These are phyloP conservation scores for Coronaproctus castanopsis DNA, from an alignment of 2,888 invertebrate species.

Conservation along the genomic window DNA sequence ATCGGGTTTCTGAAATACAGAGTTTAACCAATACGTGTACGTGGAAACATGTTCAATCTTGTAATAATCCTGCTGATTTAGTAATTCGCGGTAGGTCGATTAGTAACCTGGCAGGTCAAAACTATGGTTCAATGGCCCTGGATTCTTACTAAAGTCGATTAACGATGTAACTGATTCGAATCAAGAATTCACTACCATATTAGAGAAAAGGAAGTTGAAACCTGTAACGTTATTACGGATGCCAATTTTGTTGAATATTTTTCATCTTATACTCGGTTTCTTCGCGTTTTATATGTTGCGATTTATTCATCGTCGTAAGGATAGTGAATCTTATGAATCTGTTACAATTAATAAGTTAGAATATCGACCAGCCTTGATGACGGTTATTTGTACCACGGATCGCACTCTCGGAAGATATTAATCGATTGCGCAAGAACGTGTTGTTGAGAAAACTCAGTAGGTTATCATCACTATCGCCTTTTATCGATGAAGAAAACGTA, in stretches of 20 bases:
- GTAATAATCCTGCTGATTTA: background rate
- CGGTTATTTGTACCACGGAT: too few species aligned
- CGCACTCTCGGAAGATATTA: too few species aligned
- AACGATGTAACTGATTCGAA: background rate
- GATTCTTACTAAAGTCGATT: background rate
- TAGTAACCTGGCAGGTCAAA: background rate
- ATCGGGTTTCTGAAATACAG: constrained; percentile 1
- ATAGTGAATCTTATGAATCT: background rate
- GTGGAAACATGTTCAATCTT: background rate
- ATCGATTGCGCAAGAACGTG: background rate
- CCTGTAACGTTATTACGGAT: background rate
- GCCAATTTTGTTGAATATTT: background rate
- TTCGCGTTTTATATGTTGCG: background rate
- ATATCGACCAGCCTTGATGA: too few species aligned
- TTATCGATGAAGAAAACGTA: constrained; percentile 13
- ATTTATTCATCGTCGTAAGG: background rate
- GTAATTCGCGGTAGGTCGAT: constrained; percentile 1
- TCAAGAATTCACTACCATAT: background rate
- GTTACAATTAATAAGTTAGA: too few species aligned
- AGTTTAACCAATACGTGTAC: background rate
- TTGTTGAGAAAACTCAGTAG: constrained; percentile 3
- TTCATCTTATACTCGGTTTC: background rate
- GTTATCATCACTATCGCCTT: constrained; percentile 14
- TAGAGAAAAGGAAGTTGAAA: background rate
- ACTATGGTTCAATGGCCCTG: background rate